Percentiles rank a stretch among this genome's conserved stretches.
Evolutionary conservation across 1,140 invertebrate genomes (phyloP).

Genomic region (Lordiphosa mommai): DNA sequence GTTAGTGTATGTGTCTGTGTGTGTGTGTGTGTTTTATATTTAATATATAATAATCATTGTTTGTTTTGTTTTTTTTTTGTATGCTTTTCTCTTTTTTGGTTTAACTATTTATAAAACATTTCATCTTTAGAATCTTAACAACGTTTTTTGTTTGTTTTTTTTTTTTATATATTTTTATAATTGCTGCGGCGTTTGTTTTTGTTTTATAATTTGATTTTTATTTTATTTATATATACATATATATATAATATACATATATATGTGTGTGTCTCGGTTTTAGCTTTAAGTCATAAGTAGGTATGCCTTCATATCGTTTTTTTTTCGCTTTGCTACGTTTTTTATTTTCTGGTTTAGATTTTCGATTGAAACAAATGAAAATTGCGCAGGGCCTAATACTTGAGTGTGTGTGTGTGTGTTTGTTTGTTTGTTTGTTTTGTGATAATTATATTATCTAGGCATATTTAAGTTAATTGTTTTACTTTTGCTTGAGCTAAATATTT

Average conservation of each 20-base stretch:
- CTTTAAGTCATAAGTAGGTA: conserved; percentile 63
- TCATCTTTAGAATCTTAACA: conserved; percentile 79
- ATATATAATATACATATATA: conserved; percentile 48
- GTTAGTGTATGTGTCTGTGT: conserved; percentile 17
- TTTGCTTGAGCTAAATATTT: conserved; percentile 38
- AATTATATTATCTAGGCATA: conserved; percentile 38
- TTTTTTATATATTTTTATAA: conserved; percentile 42
- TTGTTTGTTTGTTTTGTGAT: conserved; percentile 24
- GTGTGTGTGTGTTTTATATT: conserved; percentile 46
- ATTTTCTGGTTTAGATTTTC: conserved; percentile 1
- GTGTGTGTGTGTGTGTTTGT: conserved; percentile 15
- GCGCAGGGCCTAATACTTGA: conserved; percentile 54
- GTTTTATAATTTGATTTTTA: conserved; percentile 42
- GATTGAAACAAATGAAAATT: conserved; percentile 35
- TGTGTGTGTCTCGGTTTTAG: conserved; percentile 30
- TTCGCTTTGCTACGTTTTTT: conserved; percentile 34
- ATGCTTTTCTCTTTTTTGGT: conserved; percentile 39
- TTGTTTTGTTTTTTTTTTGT: conserved; percentile 12
- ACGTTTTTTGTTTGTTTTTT: conserved; percentile 45
- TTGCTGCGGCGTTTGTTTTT: conserved; percentile 51
- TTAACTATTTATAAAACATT: conserved; percentile 80
- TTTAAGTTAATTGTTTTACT: conserved; percentile 31
- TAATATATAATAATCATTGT: conserved; percentile 70
- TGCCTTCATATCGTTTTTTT: conserved; percentile 38
- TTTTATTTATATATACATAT: conserved; percentile 38